phyloP scores from a whole-genome alignment of 2,113 vertebrate genomes.

The Brachionichthys hirsutus region DNA sequence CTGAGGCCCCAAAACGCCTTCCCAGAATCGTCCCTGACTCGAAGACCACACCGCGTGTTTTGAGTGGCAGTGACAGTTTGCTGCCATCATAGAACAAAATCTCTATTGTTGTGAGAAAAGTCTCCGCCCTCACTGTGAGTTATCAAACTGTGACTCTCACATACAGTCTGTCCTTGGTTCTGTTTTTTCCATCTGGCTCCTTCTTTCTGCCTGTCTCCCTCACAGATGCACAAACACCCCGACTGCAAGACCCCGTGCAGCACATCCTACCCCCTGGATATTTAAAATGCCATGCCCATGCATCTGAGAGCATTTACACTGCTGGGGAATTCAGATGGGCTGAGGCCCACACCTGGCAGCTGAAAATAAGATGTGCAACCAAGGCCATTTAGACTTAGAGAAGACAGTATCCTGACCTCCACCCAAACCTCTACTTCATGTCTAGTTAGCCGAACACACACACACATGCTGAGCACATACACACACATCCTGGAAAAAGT shows the following conservation, averaged over 20 bases:
- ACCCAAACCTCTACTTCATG: constrained; percentile 2
- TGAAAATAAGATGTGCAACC: constrained; percentile 50
- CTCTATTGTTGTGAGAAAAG: constrained; percentile 42
- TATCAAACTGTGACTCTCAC: constrained; percentile 26
- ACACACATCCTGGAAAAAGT: constrained; percentile 12
- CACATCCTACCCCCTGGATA: constrained; percentile 24
- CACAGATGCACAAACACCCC: constrained; percentile 1
- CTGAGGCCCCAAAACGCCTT: no score
- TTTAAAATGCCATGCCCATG: constrained; percentile 18
- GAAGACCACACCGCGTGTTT: constrained; percentile 42
- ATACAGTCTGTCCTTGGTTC: constrained; percentile 17
- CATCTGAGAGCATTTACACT: constrained; percentile 67
- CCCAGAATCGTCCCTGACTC: no score
- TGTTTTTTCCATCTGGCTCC: constrained; percentile 10
- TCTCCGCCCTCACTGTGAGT: constrained; percentile 29
- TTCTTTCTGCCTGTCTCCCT: not conserved
- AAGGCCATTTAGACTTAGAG: constrained; percentile 54
- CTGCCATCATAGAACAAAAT: constrained; percentile 43
- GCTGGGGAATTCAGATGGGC: constrained; percentile 43
- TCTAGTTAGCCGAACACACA: not conserved
- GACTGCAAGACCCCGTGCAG: constrained; percentile 18
- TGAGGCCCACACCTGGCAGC: constrained; percentile 57
- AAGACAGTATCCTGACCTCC: constrained; percentile 37
- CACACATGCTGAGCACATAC: not conserved
- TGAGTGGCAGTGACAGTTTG: constrained; percentile 52